phyloP scores from a whole-genome alignment of 1,140 invertebrate species.

The Aradophagus sp. region DNA sequence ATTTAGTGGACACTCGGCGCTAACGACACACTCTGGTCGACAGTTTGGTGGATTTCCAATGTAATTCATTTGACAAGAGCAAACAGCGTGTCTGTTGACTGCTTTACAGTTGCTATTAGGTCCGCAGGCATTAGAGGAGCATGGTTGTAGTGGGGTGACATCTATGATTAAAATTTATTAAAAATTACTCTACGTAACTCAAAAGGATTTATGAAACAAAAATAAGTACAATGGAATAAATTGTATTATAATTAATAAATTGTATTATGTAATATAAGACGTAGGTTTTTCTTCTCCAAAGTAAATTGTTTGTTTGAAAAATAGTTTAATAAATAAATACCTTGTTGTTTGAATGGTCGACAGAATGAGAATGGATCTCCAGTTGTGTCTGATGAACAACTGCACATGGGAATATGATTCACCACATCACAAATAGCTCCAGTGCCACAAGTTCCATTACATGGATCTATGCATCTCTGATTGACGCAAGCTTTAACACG shows the following conservation, averaged over 20 bases:
- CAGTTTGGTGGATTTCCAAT: slow-evolving; percentile 80
- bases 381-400: slow-evolving; percentile 79
- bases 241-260: too few species aligned
- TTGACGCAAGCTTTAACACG: slow-evolving; percentile 83
- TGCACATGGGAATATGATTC: slow-evolving; percentile 85
- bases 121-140: slow-evolving; percentile 76
- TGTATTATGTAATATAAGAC: too few species aligned
- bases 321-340: slow-evolving; percentile 38
- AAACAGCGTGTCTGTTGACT: slow-evolving; percentile 76
- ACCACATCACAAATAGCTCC: slow-evolving; percentile 85
- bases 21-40: slow-evolving; percentile 79
- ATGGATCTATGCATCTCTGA: slow-evolving; percentile 85
- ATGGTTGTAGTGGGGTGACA: slow-evolving; percentile 68
- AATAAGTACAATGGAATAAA: too few species aligned
- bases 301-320: too few species aligned
- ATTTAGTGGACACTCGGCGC: slow-evolving; percentile 79
- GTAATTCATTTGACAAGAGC: slow-evolving; percentile 80
- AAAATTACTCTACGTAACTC: too few species aligned
- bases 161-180: slow-evolving; percentile 33
- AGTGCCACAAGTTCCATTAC: slow-evolving; percentile 84
- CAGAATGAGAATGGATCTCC: slow-evolving; percentile 87
- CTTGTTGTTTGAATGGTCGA: slow-evolving; percentile 65
- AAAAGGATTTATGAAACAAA: too few species aligned
- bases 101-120: slow-evolving; percentile 74
- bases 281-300: too few species aligned